These are phyloP conservation scores for Plectrocnemia conspersa DNA, from an alignment of 1,140 invertebrate genomes.

Conservation along the genomic window DNA sequence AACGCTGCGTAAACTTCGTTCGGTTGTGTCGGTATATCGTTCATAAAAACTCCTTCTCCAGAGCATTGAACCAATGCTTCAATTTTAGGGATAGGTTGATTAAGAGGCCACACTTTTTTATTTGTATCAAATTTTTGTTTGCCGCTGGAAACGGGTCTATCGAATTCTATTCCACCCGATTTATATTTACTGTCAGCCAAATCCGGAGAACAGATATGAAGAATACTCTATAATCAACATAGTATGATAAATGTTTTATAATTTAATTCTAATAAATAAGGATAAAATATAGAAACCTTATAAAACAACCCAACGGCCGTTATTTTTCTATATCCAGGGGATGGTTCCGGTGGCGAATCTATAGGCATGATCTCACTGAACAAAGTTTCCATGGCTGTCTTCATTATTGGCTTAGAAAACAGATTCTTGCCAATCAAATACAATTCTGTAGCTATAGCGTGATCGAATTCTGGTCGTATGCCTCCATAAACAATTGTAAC, in stretches of 20 bases:
- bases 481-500: slow-evolving; percentile 59
- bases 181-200: slow-evolving; percentile 43
- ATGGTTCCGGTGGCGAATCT: slow-evolving; percentile 58
- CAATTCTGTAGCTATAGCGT: slow-evolving; percentile 63
- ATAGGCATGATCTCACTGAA: slow-evolving; percentile 60
- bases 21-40: slow-evolving; percentile 55
- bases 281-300: slow-evolving; percentile 53
- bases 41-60: slow-evolving; percentile 60
- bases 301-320: slow-evolving; percentile 65
- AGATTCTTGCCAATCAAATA: slow-evolving; percentile 54
- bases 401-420: slow-evolving; percentile 49
- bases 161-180: slow-evolving; percentile 52
- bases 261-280: slow-evolving; percentile 3
- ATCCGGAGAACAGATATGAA: slow-evolving; percentile 49
- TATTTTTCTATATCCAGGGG: slow-evolving; percentile 60
- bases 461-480: slow-evolving; percentile 63
- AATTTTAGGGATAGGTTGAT: slow-evolving; percentile 65
- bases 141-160: slow-evolving; percentile 59
- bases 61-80: slow-evolving; percentile 58
- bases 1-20: slow-evolving; percentile 62
- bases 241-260: too few relatives aligned
- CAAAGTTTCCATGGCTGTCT: slow-evolving; percentile 55
- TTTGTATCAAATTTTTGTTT: slow-evolving; percentile 65
- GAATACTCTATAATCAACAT: slow-evolving; percentile 53
- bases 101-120: slow-evolving; percentile 66